Evolutionary conservation across 2,888 invertebrate species (phyloP), one percentile per base, ranked within the genome.

Genomic region (Lepidochrysops patricia): DNA sequence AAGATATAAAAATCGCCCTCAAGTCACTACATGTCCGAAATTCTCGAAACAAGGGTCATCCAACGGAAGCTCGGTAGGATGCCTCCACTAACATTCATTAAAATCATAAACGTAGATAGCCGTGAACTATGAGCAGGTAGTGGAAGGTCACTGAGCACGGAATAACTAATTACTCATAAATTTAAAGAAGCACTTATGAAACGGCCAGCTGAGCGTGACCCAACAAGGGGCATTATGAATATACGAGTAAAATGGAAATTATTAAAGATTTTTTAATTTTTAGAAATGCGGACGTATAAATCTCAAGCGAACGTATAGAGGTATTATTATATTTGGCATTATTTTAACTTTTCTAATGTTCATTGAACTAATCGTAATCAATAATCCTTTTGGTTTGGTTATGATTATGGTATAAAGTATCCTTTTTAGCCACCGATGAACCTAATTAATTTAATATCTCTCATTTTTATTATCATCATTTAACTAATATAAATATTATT

Each of bases 91-190:
- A 50, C n/a, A 5, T 32, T 54, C 12, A 54, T 29, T 29, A 15
- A 13, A 32, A 54, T 29, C 27, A 54, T 29, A 29, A 29, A 29
- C 15, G 29, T 27, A 83, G 81, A 83, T 76, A 83, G 79, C 84
- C 85, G 87, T 89, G 88, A 89, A 89, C 88, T 89, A 87, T 88
- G 88, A 81, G 75, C 74, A 71, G 72, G 74, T 80, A 84, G 79
- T 75, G 82, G 83, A 85, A 88, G 88, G 88, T 89, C 88, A 89
- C 80, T 86, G 83, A 82, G 85, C 84, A 86, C 80, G 71, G 76
- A 76, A 73, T 80, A 76, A 79, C 77, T 84, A 83, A 83, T 84
- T 80, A 81, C 80, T 82, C 80, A 68, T 80, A 79, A 84, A 84
- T 84, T 84, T 81, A 79, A 84, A 81, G 77, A 76, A 72, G 76